Evolutionary conservation across 1,140 invertebrate genomes (phyloP).

Genomic region (Caerostris extrusa): DNA sequence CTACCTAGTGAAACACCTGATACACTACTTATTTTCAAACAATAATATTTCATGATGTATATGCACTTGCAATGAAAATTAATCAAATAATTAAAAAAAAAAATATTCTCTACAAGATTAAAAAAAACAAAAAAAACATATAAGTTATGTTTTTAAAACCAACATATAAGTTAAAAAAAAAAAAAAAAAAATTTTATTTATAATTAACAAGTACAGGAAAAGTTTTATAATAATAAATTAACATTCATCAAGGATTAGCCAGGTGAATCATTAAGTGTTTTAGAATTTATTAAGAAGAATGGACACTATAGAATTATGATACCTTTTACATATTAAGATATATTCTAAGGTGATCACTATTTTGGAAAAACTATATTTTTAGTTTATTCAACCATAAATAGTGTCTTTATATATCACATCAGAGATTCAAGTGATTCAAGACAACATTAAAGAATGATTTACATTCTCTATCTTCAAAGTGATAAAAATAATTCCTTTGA

Average conservation of each 20-base stretch:
- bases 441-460: background rate
- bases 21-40: too few species aligned
- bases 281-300: background rate
- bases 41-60: too few species aligned
- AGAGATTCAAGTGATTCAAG: background rate
- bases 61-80: too few species aligned
- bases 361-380: constrained; percentile 11
- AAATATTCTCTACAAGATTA: too few species aligned
- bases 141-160: too few species aligned
- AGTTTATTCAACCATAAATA: background rate
- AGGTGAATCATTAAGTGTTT: too few species aligned
- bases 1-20: too few species aligned
- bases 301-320: background rate
- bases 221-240: background rate
- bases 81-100: too few species aligned
- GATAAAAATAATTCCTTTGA: constrained; percentile 4
- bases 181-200: background rate
- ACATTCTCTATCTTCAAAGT: background rate
- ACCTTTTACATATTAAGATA: background rate
- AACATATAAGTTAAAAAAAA: background rate
- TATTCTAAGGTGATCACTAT: background rate
- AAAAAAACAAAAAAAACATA: too few species aligned
- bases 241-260: background rate
- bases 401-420: constrained; percentile 20
- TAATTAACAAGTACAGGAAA: background rate